Conservation (phyloP, 1,140 invertebrate genomes). For the Formica selysi region DNA sequence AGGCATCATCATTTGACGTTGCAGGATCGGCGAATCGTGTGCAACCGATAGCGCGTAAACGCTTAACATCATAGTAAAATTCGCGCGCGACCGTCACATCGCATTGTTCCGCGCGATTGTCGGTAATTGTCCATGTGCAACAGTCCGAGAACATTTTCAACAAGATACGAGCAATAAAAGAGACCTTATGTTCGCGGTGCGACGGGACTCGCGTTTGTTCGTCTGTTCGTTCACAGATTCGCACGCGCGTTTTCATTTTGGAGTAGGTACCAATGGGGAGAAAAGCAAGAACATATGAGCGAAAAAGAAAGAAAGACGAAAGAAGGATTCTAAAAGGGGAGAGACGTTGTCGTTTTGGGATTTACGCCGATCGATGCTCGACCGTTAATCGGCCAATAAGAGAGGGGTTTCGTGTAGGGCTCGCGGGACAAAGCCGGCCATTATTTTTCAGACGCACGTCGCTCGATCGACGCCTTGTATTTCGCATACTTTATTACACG, state of each 20-base stretch:
- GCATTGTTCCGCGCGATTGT: conserved; percentile 22
- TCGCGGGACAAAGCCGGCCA: conserved; percentile 63
- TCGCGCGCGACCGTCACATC: conserved; percentile 33
- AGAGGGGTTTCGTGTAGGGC: conserved; percentile 29
- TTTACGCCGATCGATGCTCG: conserved; percentile 67
- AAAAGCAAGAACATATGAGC: background rate
- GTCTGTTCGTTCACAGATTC: conserved; percentile 33
- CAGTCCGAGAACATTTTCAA: conserved; percentile 56
- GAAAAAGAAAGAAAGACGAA: background rate
- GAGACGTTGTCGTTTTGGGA: conserved; percentile 52
- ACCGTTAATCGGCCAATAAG: conserved; percentile 68
- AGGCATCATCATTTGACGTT: conserved; percentile 15
- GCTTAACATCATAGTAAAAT: conserved; percentile 40
- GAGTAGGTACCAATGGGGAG: conserved; percentile 11
- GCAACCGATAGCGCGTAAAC: conserved; percentile 41
- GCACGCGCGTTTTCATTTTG: conserved; percentile 41
- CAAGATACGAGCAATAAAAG: conserved; percentile 75
- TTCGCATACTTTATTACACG: conserved; percentile 70
- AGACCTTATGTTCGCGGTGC: conserved; percentile 56
- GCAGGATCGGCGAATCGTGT: conserved; percentile 25
- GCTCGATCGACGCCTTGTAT: conserved; percentile 69
- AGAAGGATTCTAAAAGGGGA: background rate
- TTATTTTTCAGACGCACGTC: conserved; percentile 55
- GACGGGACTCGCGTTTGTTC: conserved; percentile 24
- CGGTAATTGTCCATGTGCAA: conserved; percentile 50